phyloP scores from a whole-genome alignment of 2,797 vertebrate species.

The Valencia hispanica region DNA sequence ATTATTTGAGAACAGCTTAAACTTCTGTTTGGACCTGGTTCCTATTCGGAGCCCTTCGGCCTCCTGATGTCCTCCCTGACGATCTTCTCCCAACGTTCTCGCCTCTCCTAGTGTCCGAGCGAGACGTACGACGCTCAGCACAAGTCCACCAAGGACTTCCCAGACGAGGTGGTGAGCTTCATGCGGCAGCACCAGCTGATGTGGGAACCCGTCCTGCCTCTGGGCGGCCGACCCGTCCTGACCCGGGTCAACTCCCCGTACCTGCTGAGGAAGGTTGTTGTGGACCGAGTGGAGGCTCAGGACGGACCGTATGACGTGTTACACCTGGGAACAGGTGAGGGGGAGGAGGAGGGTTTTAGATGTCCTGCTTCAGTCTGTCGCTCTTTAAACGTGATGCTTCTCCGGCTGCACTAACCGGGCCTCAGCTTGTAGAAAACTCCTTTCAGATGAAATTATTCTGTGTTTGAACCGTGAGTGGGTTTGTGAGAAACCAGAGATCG shows the following conservation, averaged over 20 bases:
- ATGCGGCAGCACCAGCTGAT: constrained; percentile 89
- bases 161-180: constrained; percentile 88
- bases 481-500: constrained; percentile 54
- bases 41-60: background rate
- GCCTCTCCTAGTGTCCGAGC: constrained; percentile 84
- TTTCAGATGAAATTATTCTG: background rate
- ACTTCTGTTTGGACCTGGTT: background rate
- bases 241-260: constrained; percentile 73
- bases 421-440: background rate
- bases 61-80: background rate
- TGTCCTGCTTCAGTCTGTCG: too few relatives aligned
- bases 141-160: constrained; percentile 87
- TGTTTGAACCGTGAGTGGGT: constrained; percentile 3
- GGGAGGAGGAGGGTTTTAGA: background rate
- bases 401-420: background rate
- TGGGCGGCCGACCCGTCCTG: constrained; percentile 77
- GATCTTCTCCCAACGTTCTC: background rate
- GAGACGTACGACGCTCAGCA: constrained; percentile 86
- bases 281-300: constrained; percentile 84
- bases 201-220: constrained; percentile 86
- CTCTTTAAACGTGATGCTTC: too few relatives aligned
- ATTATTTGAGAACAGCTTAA: too few relatives aligned
- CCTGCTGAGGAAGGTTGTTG: constrained; percentile 80
- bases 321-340: constrained; percentile 85
- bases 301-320: constrained; percentile 80